A percentile compares a stretch with the other conserved stretches of the same genome.
phyloP scores from a whole-genome alignment of 2,113 vertebrate genomes.

The Chlorodrepanis virens region DNA sequence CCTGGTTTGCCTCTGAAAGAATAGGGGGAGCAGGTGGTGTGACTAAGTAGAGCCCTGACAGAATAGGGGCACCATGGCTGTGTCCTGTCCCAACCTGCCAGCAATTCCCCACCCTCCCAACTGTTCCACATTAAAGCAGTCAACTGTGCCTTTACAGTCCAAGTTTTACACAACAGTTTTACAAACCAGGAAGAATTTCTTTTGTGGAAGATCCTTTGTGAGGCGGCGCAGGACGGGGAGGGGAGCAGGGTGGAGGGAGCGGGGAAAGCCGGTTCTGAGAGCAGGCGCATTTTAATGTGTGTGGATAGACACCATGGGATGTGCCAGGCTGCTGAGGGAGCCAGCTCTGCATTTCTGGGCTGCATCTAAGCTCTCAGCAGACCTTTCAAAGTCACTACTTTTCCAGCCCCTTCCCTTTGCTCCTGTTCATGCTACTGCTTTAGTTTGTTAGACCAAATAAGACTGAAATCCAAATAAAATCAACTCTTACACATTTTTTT shows the following conservation, averaged over 20 bases:
- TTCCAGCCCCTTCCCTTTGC: not conserved
- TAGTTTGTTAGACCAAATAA: not conserved
- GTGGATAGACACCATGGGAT: conserved; percentile 4
- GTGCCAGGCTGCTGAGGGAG: not conserved
- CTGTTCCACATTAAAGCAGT: conserved; percentile 95
- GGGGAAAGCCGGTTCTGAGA: conserved; percentile 37
- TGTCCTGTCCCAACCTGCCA: conserved; percentile 87
- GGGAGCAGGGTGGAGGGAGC: not conserved
- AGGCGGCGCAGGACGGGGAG: conserved; percentile 37
- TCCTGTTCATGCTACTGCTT: not conserved
- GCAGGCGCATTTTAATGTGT: conserved; percentile 70
- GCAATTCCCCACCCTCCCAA: conserved; percentile 92
- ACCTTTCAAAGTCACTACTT: not conserved
- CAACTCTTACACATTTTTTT: not conserved
- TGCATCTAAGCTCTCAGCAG: not conserved
- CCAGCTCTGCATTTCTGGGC: not conserved
- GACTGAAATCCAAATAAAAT: not conserved
- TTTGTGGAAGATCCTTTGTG: conserved; percentile 80
- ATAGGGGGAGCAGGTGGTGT: conserved; percentile 98
- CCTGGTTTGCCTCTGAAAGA: conserved; percentile 84
- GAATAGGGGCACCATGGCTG: conserved; percentile 84
- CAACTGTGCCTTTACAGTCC: conserved; percentile 87
- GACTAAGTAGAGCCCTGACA: conserved; percentile 89
- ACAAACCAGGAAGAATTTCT: conserved; percentile 87
- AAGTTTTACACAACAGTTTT: conserved; percentile 98